Conservation (phyloP, 30 jellyfish, hydroid and myxozoan species). For the Chironex yamaguchii region DNA sequence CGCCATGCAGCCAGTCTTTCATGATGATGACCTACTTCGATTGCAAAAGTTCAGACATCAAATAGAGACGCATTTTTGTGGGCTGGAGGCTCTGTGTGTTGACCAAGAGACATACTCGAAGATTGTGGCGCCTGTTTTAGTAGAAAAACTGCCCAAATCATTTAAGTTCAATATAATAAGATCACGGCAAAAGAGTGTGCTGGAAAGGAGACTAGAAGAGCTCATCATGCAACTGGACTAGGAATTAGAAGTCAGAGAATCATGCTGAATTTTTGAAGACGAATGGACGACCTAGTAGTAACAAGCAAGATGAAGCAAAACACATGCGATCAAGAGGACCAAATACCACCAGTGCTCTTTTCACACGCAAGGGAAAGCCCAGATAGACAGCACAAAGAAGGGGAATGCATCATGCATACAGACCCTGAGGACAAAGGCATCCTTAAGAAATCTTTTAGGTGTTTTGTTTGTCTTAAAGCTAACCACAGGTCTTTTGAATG, state of each 20-base stretch:
- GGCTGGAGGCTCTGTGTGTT: not conserved
- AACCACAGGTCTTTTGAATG: not conserved
- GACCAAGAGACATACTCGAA: not conserved
- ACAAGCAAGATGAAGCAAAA: not conserved
- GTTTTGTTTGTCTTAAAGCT: constrained; percentile 42
- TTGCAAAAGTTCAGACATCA: too few species aligned
- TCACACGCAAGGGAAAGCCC: not conserved
- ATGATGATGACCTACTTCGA: too few species aligned
- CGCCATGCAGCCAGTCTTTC: too few species aligned
- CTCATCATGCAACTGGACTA: not conserved
- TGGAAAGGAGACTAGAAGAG: not conserved
- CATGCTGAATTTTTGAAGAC: not conserved
- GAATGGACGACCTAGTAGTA: not conserved
- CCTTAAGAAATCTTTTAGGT: constrained; percentile 51
- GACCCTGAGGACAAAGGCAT: constrained; percentile 16
- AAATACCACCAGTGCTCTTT: not conserved
- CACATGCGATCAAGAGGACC: not conserved
- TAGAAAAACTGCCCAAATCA: not conserved
- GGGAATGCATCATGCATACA: not conserved
- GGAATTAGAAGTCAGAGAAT: not conserved
- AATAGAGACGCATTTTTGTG: too few species aligned
- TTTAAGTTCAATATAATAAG: not conserved
- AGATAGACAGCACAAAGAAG: not conserved
- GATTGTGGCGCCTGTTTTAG: not conserved
- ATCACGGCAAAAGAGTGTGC: not conserved